Evolutionary conservation across 2,113 vertebrate genomes (phyloP), one percentile per base, ranked within the genome.

Genomic region (Capricornis sumatraensis): DNA sequence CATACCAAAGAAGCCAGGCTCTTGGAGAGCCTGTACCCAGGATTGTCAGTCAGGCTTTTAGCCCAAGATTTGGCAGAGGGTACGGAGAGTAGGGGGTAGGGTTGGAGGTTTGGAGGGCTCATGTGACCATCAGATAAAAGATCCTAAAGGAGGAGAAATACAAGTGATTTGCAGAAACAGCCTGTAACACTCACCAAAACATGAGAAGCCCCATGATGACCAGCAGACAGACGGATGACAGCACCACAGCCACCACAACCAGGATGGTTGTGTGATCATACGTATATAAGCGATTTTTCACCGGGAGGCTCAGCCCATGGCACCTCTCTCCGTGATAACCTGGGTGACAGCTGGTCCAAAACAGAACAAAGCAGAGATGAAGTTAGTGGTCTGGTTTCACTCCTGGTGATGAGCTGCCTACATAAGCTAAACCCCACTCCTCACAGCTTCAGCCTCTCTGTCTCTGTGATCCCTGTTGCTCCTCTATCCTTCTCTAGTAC

Each of bases 191-290:
- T 97, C 95, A 99, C 99, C 99, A 99, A 95, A 99, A 99, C 98
- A 99, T 99, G 98, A 99, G 98, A 86, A 99, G 98, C 40, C 99
- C 99, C 89, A 99, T 99, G 0, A 99, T 99, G 99, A 99, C 99
- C 91, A 99, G 89, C 7, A 99, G 99, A 98, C 99, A 99, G 40
- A 99, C 97, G 0, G 99, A 99, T 0, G 99, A 99, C 50, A 99
- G 98, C 89, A 99, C 99, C 5, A 99, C 99, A 0, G 99, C 99
- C 23, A 99, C 99, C 0, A 99, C 99, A 0, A 99, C 99, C 97
- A 99, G 98, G 1, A 99, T 99, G 0, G 99, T 99, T 50, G 99
- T 99, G 83, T 99, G 99, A 98, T 99, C 99, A 87, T 99, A 99
- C 0, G 98, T 96, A 5, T 98, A 99, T n/a, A 98, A 98, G 0